A percentile compares a stretch with the other conserved stretches of the same genome.
These are phyloP conservation scores for Esperia sulphurella DNA, from an alignment of 2,888 invertebrate genomes.

Conservation along the genomic window DNA sequence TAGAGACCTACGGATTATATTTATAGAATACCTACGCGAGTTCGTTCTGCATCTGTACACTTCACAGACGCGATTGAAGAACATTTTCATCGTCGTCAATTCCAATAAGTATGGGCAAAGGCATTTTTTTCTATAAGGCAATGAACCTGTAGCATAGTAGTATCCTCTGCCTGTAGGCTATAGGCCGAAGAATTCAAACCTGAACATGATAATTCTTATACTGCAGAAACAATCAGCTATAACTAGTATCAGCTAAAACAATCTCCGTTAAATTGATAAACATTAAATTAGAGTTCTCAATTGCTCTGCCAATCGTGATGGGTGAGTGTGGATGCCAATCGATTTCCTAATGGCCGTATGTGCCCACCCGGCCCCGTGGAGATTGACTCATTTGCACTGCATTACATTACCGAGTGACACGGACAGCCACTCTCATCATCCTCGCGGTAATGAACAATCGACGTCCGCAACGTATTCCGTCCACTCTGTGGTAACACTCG, in stretches of 20 bases:
- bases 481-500: slow-evolving; percentile 14
- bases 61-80: no score
- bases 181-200: no score
- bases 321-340: slow-evolving; percentile 45
- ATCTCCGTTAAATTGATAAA: slow-evolving; percentile 14
- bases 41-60: no score
- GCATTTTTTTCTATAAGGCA: no score
- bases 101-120: no score
- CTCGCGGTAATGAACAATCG: slow-evolving; percentile 61
- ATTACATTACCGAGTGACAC: slow-evolving; percentile 77
- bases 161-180: no score
- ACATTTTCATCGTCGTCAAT: no score
- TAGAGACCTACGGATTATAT: no score
- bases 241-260: background rate
- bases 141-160: no score
- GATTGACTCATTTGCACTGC: slow-evolving; percentile 79
- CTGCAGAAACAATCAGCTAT: no score
- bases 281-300: slow-evolving; percentile 33
- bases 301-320: slow-evolving; percentile 39
- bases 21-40: no score
- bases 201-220: no score
- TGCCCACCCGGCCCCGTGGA: slow-evolving; percentile 63
- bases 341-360: slow-evolving; percentile 72
- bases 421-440: slow-evolving; percentile 74
- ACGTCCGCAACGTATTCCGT: slow-evolving; percentile 35